Conservation (phyloP, 2,113 vertebrate species). For the Rana temporaria region DNA sequence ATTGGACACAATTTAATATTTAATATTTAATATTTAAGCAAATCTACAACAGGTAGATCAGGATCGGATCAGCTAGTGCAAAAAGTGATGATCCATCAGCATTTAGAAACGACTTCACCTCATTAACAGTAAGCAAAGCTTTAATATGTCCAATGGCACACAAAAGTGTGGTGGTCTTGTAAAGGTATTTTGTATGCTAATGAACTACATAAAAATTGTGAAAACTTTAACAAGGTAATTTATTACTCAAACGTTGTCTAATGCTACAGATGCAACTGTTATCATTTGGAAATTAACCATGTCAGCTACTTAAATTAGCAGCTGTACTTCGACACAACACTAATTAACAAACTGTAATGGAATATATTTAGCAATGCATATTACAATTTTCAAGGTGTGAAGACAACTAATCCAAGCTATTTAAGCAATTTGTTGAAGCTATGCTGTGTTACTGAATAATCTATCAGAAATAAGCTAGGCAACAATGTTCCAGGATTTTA, state of each 20-base stretch:
- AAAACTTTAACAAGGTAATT: conserved; percentile 46
- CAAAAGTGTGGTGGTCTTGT: too few species aligned
- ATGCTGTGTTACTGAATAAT: conserved; percentile 58
- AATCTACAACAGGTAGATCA: too few species aligned
- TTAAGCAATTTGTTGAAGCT: conserved; percentile 67
- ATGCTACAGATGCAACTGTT: conserved; percentile 64
- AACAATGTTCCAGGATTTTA: too few species aligned
- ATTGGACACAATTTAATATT: too few species aligned
- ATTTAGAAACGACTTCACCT: too few species aligned
- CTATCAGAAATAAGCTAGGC: background rate
- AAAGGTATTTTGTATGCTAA: too few species aligned
- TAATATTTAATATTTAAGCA: too few species aligned
- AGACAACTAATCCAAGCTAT: conserved; percentile 67
- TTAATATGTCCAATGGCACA: too few species aligned
- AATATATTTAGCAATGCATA: conserved; percentile 70
- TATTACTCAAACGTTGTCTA: conserved; percentile 61
- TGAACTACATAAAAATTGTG: background rate
- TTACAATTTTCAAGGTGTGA: conserved; percentile 67
- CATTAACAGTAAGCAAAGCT: too few species aligned
- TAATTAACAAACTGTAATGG: conserved; percentile 71
- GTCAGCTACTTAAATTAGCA: conserved; percentile 66
- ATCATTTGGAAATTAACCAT: conserved; percentile 68
- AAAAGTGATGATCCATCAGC: too few species aligned
- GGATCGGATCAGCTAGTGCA: too few species aligned
- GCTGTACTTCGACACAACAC: conserved; percentile 65